These are phyloP conservation scores for Cremastinae sp. DNA, from an alignment of 2,888 invertebrate genomes.

Conservation along the genomic window DNA sequence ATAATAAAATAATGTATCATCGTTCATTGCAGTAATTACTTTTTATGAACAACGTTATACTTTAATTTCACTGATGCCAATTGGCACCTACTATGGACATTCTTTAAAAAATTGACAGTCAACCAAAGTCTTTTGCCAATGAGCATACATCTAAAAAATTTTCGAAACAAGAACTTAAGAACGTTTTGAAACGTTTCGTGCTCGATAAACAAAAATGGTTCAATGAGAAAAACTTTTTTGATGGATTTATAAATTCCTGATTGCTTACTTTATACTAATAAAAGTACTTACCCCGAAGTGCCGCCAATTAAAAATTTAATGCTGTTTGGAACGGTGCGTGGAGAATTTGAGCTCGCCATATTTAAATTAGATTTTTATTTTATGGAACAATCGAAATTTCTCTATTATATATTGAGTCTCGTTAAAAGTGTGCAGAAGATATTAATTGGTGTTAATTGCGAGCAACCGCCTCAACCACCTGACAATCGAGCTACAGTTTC, in stretches of 20 bases:
- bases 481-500: constrained; percentile 28
- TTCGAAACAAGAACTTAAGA: too few species aligned
- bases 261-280: neutral
- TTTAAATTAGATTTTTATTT: constrained; percentile 24
- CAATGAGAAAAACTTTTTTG: too few species aligned
- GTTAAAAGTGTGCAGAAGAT: neutral
- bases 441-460: neutral
- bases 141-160: neutral
- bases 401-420: neutral
- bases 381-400: constrained; percentile 8
- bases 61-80: neutral
- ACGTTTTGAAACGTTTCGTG: neutral
- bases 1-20: too few species aligned
- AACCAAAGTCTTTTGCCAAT: neutral
- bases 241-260: too few species aligned
- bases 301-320: constrained; percentile 78
- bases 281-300: constrained; percentile 74
- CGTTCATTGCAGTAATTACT: too few species aligned
- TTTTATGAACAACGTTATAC: neutral
- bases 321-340: constrained; percentile 75
- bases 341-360: constrained; percentile 74
- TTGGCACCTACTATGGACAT: neutral
- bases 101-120: neutral
- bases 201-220: too few species aligned
- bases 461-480: constrained; percentile 43